Evolutionary conservation across 2,888 invertebrate species (phyloP).

Genomic region (Cerastoderma edule): DNA sequence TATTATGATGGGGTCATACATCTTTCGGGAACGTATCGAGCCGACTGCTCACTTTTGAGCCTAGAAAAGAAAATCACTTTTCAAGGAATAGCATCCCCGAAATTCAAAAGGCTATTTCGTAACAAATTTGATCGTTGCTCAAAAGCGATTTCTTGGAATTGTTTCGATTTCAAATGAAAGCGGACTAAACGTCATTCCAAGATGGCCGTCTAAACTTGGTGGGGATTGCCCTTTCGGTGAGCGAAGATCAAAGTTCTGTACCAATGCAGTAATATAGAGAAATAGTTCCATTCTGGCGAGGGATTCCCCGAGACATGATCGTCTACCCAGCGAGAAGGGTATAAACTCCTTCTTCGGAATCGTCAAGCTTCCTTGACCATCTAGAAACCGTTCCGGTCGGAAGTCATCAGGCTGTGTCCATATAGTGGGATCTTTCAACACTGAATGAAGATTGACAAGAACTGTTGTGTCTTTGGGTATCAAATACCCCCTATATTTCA

Average conservation of each 20-base stretch:
- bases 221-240: constrained; percentile 14
- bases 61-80: no score
- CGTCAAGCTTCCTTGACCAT: constrained; percentile 17
- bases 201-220: constrained; percentile 31
- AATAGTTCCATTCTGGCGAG: constrained; percentile 60
- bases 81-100: no score
- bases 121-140: background rate
- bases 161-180: constrained; percentile 31
- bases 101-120: background rate
- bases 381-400: constrained; percentile 49
- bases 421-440: constrained; percentile 39
- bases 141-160: constrained; percentile 2
- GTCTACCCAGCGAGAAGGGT: constrained; percentile 50
- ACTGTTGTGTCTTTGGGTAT: constrained; percentile 54
- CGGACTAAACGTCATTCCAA: constrained; percentile 50
- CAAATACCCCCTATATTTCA: constrained; percentile 32
- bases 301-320: constrained; percentile 57
- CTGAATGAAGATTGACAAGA: constrained; percentile 46
- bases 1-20: no score
- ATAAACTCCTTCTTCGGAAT: constrained; percentile 49
- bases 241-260: constrained; percentile 42
- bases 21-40: no score
- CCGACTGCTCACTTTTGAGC: no score
- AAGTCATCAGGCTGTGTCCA: constrained; percentile 50
- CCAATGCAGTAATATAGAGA: constrained; percentile 46